These are phyloP conservation scores for Drosophila robusta DNA, from an alignment of 2,888 invertebrate species.

Conservation along the genomic window DNA sequence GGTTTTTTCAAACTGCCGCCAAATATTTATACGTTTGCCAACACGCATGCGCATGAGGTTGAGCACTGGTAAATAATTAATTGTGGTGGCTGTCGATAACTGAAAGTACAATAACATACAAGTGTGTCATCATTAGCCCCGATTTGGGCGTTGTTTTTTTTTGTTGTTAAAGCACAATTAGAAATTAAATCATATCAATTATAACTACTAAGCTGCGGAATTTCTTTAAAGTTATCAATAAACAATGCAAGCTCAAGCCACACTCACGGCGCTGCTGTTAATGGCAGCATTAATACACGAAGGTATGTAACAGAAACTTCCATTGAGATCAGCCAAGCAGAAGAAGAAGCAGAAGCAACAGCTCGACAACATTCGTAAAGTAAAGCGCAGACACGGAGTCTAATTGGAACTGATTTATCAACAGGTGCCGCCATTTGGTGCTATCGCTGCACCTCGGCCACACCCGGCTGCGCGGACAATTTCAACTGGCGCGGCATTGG, in stretches of 20 bases:
- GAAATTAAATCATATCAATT: background rate
- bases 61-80: background rate
- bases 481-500: constrained; percentile 93
- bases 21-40: background rate
- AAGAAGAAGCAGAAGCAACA: constrained; percentile 12
- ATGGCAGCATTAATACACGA: constrained; percentile 54
- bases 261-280: constrained; percentile 45
- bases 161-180: constrained; percentile 2
- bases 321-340: background rate
- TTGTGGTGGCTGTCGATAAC: constrained; percentile 20
- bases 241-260: constrained; percentile 36
- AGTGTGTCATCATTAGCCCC: constrained; percentile 11
- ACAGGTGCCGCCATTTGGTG: constrained; percentile 91
- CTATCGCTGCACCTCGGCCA: constrained; percentile 94
- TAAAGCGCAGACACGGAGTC: background rate
- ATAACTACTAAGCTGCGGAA: background rate
- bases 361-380: constrained; percentile 1
- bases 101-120: constrained; percentile 7
- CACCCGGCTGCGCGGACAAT: constrained; percentile 93
- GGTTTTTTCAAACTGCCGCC: constrained; percentile 14
- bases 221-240: constrained; percentile 11
- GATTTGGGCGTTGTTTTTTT: constrained; percentile 55
- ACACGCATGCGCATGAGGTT: background rate
- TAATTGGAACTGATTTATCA: constrained; percentile 27
- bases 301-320: constrained; percentile 50